Evolutionary conservation across 2,113 vertebrate species (phyloP), one percentile per base, ranked within the genome.

Genomic region (Rhineura floridana): DNA sequence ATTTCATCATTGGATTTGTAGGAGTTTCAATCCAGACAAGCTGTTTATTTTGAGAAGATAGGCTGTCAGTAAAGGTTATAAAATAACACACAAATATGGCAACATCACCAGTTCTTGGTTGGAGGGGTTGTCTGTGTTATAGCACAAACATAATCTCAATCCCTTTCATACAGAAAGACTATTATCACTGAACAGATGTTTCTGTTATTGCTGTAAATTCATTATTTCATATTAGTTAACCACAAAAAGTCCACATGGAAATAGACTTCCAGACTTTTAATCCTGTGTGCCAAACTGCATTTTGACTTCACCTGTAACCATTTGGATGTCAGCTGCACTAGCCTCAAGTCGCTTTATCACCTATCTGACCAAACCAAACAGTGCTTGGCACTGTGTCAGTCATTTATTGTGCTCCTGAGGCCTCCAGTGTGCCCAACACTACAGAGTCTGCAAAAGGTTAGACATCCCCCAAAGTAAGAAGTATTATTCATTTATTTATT

Each of bases 11-110:
- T 30, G 99, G 99, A 93, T 99, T 99, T 48, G 98, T 98, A 79
- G 99, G 98, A 0, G 96, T 99, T 94, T 99, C 99, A 1, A 99
- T 89, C 99, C 99, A 99, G 70, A 99, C 95, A 69, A 99, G 96
- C 99, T 99, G 89, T 77, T 59, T 94, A 88, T 0, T 90, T 89
- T 77, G n/a, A 65, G 46, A 83, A 83, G 44, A 76, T 5, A 63
- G 39, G 15, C 59, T 28, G 36, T 81, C 23, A 46, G 59, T 28
- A 44, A 75, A 63, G 6, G 9, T 19, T 82, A 73, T 83, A 48
- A 69, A 39, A 72, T 36, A 33, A n/a, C 30, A 65, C 36, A 46
- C 4, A 36, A 25, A 59, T 80, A 8, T 30, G 33, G 12, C 6
- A 25, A 2, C 33, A 39, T 83, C 15, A n/a, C 36, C 9, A n/a